Evolutionary conservation across 2,113 vertebrate species (phyloP).

Genomic region (Cepphus grylle): DNA sequence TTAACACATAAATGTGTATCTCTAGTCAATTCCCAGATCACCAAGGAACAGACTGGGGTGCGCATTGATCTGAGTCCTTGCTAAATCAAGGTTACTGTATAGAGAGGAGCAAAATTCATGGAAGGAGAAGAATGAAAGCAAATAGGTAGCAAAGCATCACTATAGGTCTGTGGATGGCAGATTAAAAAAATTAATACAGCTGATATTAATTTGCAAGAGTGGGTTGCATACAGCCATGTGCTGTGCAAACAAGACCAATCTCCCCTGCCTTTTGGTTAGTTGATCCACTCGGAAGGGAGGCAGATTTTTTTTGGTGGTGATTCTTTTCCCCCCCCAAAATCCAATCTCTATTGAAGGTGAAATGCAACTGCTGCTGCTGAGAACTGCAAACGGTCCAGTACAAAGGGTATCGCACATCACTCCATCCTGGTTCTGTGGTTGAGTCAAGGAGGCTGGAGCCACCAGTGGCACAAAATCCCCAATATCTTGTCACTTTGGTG

Average conservation of each 20-base stretch:
- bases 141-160: background rate
- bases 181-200: background rate
- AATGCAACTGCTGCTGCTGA: background rate
- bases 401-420: background rate
- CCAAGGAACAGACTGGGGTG: background rate
- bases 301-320: too few relatives aligned
- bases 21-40: background rate
- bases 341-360: background rate
- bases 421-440: background rate
- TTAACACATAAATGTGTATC: background rate
- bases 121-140: background rate
- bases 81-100: too few relatives aligned
- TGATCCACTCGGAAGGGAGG: background rate
- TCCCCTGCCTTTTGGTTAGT: background rate
- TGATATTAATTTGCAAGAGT: background rate
- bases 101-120: background rate
- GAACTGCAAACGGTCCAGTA: background rate
- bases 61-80: background rate
- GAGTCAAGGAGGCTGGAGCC: background rate
- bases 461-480: background rate
- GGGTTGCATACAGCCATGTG: background rate
- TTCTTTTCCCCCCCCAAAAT: background rate
- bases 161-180: background rate
- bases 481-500: accelerated
- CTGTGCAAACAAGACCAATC: background rate